These are phyloP conservation scores for Leucopsar rothschildi DNA, from an alignment of 2,113 vertebrate species.

Conservation along the genomic window DNA sequence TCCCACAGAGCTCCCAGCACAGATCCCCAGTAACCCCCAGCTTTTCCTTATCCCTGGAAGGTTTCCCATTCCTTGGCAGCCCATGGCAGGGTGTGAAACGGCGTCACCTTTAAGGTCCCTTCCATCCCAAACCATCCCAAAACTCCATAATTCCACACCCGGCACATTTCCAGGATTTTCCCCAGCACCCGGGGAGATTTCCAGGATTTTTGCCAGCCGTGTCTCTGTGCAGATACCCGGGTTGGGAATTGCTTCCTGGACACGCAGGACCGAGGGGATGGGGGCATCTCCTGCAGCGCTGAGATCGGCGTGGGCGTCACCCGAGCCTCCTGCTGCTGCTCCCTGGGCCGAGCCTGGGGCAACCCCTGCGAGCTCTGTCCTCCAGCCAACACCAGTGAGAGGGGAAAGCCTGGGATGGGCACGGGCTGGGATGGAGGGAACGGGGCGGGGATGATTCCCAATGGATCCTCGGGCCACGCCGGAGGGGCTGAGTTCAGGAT, in stretches of 20 bases:
- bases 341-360: conserved; percentile 88
- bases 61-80: neutral
- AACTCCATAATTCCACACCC: accelerated
- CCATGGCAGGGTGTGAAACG: neutral
- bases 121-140: neutral
- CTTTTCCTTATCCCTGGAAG: neutral
- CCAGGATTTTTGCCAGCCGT: neutral
- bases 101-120: no score
- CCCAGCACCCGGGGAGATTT: neutral
- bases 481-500: accelerated
- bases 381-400: conserved; percentile 84
- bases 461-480: accelerated
- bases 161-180: neutral
- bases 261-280: conserved; percentile 82
- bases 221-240: conserved; percentile 77
- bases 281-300: conserved; percentile 85
- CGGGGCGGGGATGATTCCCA: accelerated
- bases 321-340: conserved; percentile 91
- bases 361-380: conserved; percentile 93
- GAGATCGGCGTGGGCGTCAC: conserved; percentile 90
- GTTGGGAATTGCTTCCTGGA: conserved; percentile 92
- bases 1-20: neutral
- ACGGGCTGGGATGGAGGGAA: neutral
- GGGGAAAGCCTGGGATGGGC: neutral
- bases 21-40: neutral